These are phyloP conservation scores for Whitmania pigra DNA, from an alignment of 1,140 invertebrate species.

Conservation along the genomic window DNA sequence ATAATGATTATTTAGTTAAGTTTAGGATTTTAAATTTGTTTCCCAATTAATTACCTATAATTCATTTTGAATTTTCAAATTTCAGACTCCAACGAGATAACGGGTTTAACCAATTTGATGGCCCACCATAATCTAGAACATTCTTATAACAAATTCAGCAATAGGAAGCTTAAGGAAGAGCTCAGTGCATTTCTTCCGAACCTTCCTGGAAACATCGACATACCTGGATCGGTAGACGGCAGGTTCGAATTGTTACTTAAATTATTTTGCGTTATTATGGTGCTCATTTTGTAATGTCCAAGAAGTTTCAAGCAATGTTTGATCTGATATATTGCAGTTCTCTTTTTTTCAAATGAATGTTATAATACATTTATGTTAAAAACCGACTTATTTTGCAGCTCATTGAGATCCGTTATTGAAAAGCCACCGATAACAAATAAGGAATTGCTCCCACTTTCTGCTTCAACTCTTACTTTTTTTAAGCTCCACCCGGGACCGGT, in stretches of 20 bases:
- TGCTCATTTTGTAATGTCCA: no score
- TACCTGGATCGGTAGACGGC: conserved; percentile 61
- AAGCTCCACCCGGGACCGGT: conserved; percentile 86
- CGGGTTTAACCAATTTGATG: conserved; percentile 92
- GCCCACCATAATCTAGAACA: conserved; percentile 87
- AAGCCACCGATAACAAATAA: conserved; percentile 92
- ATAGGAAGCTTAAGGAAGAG: conserved; percentile 78
- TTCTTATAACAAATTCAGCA: conserved; percentile 89
- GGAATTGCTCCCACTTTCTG: conserved; percentile 73
- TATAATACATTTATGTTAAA: conserved; percentile 41
- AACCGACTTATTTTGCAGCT: conserved; percentile 48
- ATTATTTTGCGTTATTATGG: background rate
- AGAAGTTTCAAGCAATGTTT: no score
- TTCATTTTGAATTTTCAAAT: no score
- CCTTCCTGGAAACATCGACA: conserved; percentile 83
- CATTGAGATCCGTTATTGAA: conserved; percentile 82
- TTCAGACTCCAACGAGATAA: conserved; percentile 74
- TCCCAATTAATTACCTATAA: no score
- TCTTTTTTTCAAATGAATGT: conserved; percentile 21
- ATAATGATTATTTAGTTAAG: no score
- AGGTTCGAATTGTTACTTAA: conserved; percentile 44
- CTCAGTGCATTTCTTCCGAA: conserved; percentile 85
- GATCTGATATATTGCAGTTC: background rate
- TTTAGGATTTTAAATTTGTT: no score
- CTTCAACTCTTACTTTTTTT: conserved; percentile 80